Percentiles rank a stretch among this genome's conserved stretches.
Conservation (phyloP, 2,113 vertebrate genomes). For the Perca schrenkii region DNA sequence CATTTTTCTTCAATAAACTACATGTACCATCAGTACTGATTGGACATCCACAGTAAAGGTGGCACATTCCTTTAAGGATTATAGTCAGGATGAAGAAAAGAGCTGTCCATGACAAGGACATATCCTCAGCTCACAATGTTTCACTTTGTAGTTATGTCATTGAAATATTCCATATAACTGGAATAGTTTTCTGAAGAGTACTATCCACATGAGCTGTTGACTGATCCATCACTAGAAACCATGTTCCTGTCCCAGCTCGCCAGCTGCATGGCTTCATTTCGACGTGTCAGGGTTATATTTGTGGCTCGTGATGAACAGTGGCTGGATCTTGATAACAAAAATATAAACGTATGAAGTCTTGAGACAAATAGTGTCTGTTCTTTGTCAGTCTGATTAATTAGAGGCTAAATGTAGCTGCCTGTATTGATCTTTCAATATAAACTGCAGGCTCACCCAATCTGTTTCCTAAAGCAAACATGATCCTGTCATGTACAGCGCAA, state of each 20-base stretch:
- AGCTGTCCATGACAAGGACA: not conserved
- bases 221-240: conserved; percentile 34
- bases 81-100: not conserved
- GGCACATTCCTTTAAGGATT: too few relatives aligned
- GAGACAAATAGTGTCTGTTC: conserved; percentile 28
- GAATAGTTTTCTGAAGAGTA: conserved; percentile 16
- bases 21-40: too few relatives aligned
- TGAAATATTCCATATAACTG: conserved; percentile 43
- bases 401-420: conserved; percentile 6
- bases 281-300: conserved; percentile 24
- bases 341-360: conserved; percentile 29
- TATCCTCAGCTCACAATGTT: not conserved
- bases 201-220: conserved; percentile 20
- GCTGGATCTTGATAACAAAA: conserved; percentile 40
- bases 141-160: not conserved
- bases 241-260: not conserved
- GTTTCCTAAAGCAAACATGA: conserved; percentile 32
- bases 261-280: conserved; percentile 24
- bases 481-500: conserved; percentile 16
- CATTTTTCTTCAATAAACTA: too few relatives aligned
- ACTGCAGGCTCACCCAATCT: conserved; percentile 28
- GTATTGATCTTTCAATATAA: conserved; percentile 52
- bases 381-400: conserved; percentile 35
- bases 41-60: too few relatives aligned
- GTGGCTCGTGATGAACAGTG: conserved; percentile 46